Evolutionary conservation across 30 jellyfish, hydroid and myxozoan species (phyloP), one percentile per base, ranked within the genome.

Genomic region (Clytia hemisphaerica): DNA sequence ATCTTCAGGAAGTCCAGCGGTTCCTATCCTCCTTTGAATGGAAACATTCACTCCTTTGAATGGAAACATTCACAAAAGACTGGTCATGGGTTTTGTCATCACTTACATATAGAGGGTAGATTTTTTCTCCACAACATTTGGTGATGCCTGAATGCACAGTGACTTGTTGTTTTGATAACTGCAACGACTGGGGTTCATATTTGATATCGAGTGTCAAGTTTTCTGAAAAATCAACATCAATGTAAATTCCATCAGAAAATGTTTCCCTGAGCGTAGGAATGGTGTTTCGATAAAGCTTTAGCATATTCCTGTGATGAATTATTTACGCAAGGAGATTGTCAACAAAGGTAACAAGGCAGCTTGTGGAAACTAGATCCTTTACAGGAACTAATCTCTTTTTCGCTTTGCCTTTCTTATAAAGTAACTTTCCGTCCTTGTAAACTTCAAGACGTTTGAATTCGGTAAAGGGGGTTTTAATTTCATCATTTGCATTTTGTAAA

Each of bases 111-210:
- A 33, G 7, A n/a, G 19, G 64, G 26, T 50, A 50, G 26, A 50
- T 33, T 33, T 50, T 50, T 33, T 7, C 64, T 50, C 64, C 64
- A 50, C 64, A n/a, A n/a, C n/a, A n/a, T 33, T 50, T 50, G 19
- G 64, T 50, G 64, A 50, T 50, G 32, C 64, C 64, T n/a, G 64
- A 50, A 33, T 50, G 64, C 32, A 50, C 64, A n/a, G 64, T 50
- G 32, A 50, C 64, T 33, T 50, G 64, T 33, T 50, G 19, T 33
- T 50, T 50, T n/a, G 32, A n/a, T 33, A 28, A 50, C 19, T 50
- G 64, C 7, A 50, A 33, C 64, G 7, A 50, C 25, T 50, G 64
- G 26, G 64, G 64, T 33, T 50, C 64, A 28, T 33, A 50, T 33
- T 50, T 50, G 64, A 50, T 50, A 33, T 33, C 64, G 64, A 50